Percentiles rank a stretch among this genome's conserved stretches.
Evolutionary conservation across 2,888 invertebrate genomes (phyloP).

Genomic region (Melinopterus prodromus): DNA sequence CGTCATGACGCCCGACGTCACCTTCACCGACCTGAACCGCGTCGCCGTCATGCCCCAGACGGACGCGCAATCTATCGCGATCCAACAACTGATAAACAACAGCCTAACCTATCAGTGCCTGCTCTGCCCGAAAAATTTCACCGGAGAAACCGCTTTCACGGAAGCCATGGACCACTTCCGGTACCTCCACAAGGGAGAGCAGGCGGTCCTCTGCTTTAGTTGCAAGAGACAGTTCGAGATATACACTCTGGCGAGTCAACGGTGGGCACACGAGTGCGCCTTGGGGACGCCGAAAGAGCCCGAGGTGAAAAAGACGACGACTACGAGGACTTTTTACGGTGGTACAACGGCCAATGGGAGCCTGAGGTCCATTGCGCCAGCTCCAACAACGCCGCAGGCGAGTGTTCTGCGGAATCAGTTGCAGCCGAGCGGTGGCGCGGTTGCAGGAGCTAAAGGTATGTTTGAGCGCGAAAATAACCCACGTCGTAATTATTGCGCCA

Average conservation of each 20-base stretch:
- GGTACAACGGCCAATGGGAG: background rate
- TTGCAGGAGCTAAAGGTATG: too few relatives aligned
- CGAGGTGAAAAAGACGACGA: background rate
- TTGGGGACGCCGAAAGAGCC: slow-evolving; percentile 5
- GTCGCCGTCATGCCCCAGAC: background rate
- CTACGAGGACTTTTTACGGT: background rate
- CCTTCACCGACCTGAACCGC: slow-evolving; percentile 36
- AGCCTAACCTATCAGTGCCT: slow-evolving; percentile 37
- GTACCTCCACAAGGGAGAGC: slow-evolving; percentile 36
- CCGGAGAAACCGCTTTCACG: slow-evolving; percentile 22
- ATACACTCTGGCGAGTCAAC: slow-evolving; percentile 23
- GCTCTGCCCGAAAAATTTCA: slow-evolving; percentile 31
- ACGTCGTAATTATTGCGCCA: too few relatives aligned
- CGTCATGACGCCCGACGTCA: slow-evolving; percentile 11
- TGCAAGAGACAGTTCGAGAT: slow-evolving; percentile 35
- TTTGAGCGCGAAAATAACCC: too few relatives aligned
- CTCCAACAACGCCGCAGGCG: background rate
- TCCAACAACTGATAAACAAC: slow-evolving; percentile 27
- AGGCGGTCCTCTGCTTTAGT: slow-evolving; percentile 38
- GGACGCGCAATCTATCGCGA: background rate
- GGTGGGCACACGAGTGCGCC: slow-evolving; percentile 40
- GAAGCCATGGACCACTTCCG: slow-evolving; percentile 35
- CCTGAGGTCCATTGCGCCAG: too few relatives aligned
- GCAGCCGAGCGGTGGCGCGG: background rate
- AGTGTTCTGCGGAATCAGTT: background rate